These are phyloP conservation scores for Nothobranchius kuhntae DNA, from an alignment of 2,113 vertebrate genomes.

Conservation along the genomic window DNA sequence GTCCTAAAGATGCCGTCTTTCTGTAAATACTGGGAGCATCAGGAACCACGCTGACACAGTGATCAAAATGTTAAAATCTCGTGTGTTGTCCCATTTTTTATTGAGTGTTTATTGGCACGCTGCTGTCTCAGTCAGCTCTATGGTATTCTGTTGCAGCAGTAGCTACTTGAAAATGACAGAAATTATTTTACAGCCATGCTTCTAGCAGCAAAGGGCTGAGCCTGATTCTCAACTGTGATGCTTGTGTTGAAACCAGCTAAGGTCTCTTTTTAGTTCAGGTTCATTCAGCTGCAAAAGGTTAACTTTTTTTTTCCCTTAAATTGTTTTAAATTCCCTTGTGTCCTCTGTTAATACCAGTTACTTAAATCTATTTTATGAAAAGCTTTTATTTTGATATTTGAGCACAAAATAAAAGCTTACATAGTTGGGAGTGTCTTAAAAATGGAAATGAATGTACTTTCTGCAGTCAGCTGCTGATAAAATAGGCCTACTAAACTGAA, in stretches of 20 bases:
- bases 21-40: background rate
- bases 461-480: background rate
- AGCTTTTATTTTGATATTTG: no score
- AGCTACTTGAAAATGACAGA: background rate
- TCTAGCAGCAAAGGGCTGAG: background rate
- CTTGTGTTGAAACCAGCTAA: background rate
- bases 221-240: background rate
- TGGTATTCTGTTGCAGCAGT: background rate
- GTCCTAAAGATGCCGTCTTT: background rate
- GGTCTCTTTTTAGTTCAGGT: background rate
- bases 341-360: no score
- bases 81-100: constrained; percentile 1
- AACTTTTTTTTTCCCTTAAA: no score
- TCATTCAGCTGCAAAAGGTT: background rate
- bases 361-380: no score
- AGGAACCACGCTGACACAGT: background rate
- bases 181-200: background rate
- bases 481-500: background rate
- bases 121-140: background rate
- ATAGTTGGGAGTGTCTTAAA: background rate
- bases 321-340: no score
- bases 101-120: background rate
- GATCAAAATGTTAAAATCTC: background rate
- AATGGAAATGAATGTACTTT: background rate
- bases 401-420: background rate